These are phyloP conservation scores for Ptychochromis oligacanthus DNA, from an alignment of 2,113 vertebrate species.

Conservation along the genomic window DNA sequence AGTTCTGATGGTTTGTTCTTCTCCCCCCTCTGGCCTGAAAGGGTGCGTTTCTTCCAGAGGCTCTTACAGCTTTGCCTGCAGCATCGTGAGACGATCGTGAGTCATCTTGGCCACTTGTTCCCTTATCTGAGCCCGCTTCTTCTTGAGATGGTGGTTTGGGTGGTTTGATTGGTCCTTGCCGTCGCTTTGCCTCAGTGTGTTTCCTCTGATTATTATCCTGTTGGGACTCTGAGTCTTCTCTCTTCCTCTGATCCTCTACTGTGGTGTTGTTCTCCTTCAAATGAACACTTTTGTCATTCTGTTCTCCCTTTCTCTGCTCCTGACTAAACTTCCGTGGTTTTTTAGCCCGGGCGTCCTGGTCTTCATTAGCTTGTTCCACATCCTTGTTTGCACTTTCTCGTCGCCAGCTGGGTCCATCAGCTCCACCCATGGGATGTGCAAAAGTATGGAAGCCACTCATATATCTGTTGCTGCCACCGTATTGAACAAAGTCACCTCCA, in stretches of 20 bases:
- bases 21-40: constrained; percentile 77
- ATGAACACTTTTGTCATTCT: constrained; percentile 21
- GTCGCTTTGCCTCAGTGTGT: constrained; percentile 73
- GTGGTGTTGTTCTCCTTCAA: constrained; percentile 35
- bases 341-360: constrained; percentile 52
- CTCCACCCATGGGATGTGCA: constrained; percentile 31
- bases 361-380: constrained; percentile 19
- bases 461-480: constrained; percentile 59
- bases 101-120: constrained; percentile 40
- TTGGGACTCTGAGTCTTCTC: constrained; percentile 44
- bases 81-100: constrained; percentile 30
- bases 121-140: constrained; percentile 73
- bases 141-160: constrained; percentile 60
- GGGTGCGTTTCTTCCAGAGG: constrained; percentile 72
- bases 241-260: constrained; percentile 12
- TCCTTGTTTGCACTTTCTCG: constrained; percentile 19
- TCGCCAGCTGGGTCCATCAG: constrained; percentile 63
- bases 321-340: constrained; percentile 62
- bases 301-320: constrained; percentile 57
- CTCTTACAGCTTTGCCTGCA: constrained; percentile 52
- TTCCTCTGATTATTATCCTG: constrained; percentile 71
- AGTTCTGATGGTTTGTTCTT: constrained; percentile 76
- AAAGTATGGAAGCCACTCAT: not conserved
- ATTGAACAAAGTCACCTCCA: constrained; percentile 67
- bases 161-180: constrained; percentile 80